phyloP scores from a whole-genome alignment of 2,888 invertebrate species.

The Stegana nigrithorax region DNA sequence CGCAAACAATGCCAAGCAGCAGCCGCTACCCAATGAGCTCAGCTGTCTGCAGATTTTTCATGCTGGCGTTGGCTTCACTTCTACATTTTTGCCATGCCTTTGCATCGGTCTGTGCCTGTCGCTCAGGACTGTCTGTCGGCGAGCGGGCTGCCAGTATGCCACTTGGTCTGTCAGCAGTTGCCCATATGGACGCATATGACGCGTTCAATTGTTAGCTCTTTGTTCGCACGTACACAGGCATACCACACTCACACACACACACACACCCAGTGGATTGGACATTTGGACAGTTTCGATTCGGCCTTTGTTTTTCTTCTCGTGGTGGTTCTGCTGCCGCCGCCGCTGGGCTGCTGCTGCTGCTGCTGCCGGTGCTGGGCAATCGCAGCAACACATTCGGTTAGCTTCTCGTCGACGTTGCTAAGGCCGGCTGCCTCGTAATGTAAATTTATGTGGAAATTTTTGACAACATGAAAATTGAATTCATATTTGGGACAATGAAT shows the following conservation, averaged over 20 bases:
- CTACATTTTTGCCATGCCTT: too few relatives aligned
- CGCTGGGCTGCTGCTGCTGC: not conserved
- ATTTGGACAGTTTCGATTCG: not conserved
- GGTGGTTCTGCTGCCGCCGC: not conserved
- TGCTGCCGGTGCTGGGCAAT: not conserved
- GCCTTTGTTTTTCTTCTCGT: not conserved
- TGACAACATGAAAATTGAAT: conserved; percentile 20
- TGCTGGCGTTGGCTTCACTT: too few relatives aligned
- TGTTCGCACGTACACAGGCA: conserved; percentile 28
- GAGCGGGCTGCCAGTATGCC: too few relatives aligned
- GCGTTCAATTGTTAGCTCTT: conserved; percentile 14
- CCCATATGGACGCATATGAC: conserved; percentile 13
- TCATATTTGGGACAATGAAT: conserved; percentile 17
- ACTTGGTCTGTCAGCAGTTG: not conserved
- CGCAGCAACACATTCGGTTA: not conserved
- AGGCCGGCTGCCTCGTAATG: not conserved
- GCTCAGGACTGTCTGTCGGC: too few relatives aligned
- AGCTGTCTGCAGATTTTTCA: too few relatives aligned
- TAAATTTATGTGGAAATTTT: conserved; percentile 31
- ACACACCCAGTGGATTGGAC: not conserved
- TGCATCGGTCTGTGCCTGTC: too few relatives aligned
- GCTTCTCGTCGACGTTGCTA: not conserved
- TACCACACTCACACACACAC: not conserved
- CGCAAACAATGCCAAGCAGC: too few relatives aligned
- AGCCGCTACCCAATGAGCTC: too few relatives aligned